Conservation (phyloP, 2,113 vertebrate species). For the Gopherus flavomarginatus region DNA sequence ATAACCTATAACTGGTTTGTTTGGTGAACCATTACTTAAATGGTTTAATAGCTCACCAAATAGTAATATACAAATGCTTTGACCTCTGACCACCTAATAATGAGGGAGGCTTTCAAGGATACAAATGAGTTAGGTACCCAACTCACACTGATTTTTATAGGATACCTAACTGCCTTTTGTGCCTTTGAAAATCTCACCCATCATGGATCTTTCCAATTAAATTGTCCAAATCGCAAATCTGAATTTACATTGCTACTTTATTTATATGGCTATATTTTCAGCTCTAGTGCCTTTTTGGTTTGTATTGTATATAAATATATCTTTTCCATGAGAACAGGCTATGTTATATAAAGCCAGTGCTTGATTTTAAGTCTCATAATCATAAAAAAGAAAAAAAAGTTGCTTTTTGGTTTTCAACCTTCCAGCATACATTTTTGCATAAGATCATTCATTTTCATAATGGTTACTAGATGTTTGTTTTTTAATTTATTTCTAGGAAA, state of each 20-base stretch:
- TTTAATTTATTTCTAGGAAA: slow-evolving; percentile 23
- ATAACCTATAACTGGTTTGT: slow-evolving; percentile 12
- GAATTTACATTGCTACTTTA: slow-evolving; percentile 14
- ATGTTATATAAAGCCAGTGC: slow-evolving; percentile 3
- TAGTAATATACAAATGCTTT: not conserved
- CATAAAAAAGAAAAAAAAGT: not conserved
- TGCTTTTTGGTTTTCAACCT: not conserved
- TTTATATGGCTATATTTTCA: slow-evolving; percentile 38
- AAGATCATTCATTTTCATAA: not conserved
- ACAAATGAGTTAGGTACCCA: not conserved
- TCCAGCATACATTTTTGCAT: not conserved
- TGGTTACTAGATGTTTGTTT: not conserved
- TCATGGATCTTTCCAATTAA: not conserved
- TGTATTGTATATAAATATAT: slow-evolving; percentile 44
- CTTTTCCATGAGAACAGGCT: slow-evolving; percentile 17
- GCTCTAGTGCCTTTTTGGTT: slow-evolving; percentile 69
- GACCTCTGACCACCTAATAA: not conserved
- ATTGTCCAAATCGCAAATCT: not conserved
- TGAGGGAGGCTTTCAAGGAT: slow-evolving; percentile 26
- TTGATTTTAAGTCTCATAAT: slow-evolving; percentile 9
- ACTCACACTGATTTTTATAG: not conserved
- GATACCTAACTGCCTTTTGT: not conserved
- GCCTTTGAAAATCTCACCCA: slow-evolving; percentile 9
- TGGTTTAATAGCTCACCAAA: not conserved
- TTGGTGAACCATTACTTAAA: not conserved